Base-by-base conservation (phyloP, 2,113 vertebrate genomes). In the Empidonax alnorum region DNA sequence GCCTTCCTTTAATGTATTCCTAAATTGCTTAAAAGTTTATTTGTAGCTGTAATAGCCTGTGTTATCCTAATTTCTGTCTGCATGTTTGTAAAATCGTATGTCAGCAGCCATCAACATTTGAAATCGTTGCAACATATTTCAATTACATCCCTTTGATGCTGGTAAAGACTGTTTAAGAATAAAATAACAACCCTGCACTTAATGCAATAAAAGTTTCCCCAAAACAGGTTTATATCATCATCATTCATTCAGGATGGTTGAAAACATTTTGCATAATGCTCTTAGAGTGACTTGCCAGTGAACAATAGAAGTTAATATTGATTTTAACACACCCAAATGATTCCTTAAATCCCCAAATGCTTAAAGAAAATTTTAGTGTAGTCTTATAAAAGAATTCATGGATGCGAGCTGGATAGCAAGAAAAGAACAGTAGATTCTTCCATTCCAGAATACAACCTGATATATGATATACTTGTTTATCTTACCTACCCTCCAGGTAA, bases 11-110 rank as follows among this genome's bases (percentile, higher is more conserved):
- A 92, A 91, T 77, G 74, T 81, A 37, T 71, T 83, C 66, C 71
- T 93, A 68, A 97, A 92, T 84, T 78, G 81, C 85, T 91, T 89
- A 49, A 77, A 94, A 94, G 93, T 97, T 96, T 89, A 90, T 90
- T 96, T 90, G 94, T 81, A 91, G 82, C 65, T 89, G 31, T 87
- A 84, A 74, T 91, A 93, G 87, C 49, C 88, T 96, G 31, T 78
- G 61, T 52, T 77, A 50, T 72, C 79, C 49, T 86, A 76, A 91
- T 91, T 92, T 93, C 87, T 97, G 67, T 79, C 65, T 90, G 52
- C 33, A 12, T 53, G 41, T 94, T 95, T 94, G 67, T 96, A 90
- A 97, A 97, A 94, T 93, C 76, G 8, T 91, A 83, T 61, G 87
- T 92, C 67, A 94, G 81, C 83, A 97, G 53, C 94, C 90, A 96